Evolutionary conservation across 2,888 invertebrate species (phyloP).

Genomic region (Polydrusus cervinus): DNA sequence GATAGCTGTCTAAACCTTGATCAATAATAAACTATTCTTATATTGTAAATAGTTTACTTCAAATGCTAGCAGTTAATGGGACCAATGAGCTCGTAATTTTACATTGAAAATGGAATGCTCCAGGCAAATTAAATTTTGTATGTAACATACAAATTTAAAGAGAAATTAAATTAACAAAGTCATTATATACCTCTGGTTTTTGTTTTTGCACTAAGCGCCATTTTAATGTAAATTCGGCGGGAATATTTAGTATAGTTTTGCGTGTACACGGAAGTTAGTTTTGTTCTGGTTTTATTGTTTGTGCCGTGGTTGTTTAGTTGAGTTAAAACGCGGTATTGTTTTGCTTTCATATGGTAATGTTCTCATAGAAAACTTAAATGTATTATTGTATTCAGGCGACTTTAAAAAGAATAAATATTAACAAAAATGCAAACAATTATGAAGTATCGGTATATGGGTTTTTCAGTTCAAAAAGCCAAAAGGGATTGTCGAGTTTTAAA

Average conservation of each 20-base stretch:
- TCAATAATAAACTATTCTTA: too few relatives aligned
- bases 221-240: constrained; percentile 35
- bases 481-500: too few relatives aligned
- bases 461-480: too few relatives aligned
- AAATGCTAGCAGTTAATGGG: too few relatives aligned
- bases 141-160: constrained; percentile 35
- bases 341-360: constrained; percentile 14
- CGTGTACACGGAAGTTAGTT: constrained; percentile 35
- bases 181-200: constrained; percentile 38
- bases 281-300: constrained; percentile 33
- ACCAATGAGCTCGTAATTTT: constrained; percentile 16
- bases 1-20: too few relatives aligned
- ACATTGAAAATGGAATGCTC: constrained; percentile 26
- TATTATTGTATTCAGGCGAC: not conserved
- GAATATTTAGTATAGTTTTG: constrained; percentile 19
- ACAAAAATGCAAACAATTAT: not conserved
- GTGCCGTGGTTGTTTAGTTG: constrained; percentile 6
- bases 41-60: too few relatives aligned
- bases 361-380: constrained; percentile 4
- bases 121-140: constrained; percentile 36
- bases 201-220: constrained; percentile 31
- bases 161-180: constrained; percentile 49
- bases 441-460: too few relatives aligned
- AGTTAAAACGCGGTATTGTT: constrained; percentile 10
- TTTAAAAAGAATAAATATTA: not conserved